A percentile compares a stretch with the other conserved stretches of the same genome.
Conservation (phyloP, 2,113 vertebrate genomes). For the Bos indicus region DNA sequence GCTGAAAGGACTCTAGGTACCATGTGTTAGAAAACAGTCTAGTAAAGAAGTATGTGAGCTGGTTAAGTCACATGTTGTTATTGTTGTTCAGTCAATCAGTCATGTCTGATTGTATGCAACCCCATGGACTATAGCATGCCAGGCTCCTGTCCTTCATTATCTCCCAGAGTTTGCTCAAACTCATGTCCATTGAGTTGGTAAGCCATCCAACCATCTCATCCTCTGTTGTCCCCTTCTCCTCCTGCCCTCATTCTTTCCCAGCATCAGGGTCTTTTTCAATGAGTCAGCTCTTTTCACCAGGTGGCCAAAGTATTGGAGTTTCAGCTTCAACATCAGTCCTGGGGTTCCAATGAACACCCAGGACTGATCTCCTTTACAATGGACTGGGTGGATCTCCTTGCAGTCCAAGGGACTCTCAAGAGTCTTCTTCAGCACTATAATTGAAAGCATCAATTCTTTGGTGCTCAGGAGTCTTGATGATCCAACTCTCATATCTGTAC, state of each 20-base stretch:
- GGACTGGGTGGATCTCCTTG: background rate
- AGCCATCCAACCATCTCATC: background rate
- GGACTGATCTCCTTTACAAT: background rate
- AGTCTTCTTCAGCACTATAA: background rate
- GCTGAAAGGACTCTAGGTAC: background rate
- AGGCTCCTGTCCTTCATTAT: background rate
- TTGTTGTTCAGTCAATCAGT: background rate
- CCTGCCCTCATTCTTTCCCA: background rate
- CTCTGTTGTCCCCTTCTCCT: background rate
- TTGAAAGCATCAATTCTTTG: background rate
- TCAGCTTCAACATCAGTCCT: background rate
- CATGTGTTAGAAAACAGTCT: background rate
- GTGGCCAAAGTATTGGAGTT: background rate
- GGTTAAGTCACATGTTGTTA: background rate
- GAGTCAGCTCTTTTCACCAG: background rate
- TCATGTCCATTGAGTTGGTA: fast-evolving
- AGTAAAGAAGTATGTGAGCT: background rate
- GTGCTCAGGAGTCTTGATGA: background rate
- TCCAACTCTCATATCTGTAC: background rate
- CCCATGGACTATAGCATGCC: background rate
- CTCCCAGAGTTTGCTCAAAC: background rate
- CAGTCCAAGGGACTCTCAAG: background rate
- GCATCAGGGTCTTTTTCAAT: background rate
- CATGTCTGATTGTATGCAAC: background rate
- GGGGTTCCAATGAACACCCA: background rate